Percentiles rank a stretch among this genome's conserved stretches.
phyloP scores from a whole-genome alignment of 2,888 invertebrate genomes.

The Eilema sororculum region DNA sequence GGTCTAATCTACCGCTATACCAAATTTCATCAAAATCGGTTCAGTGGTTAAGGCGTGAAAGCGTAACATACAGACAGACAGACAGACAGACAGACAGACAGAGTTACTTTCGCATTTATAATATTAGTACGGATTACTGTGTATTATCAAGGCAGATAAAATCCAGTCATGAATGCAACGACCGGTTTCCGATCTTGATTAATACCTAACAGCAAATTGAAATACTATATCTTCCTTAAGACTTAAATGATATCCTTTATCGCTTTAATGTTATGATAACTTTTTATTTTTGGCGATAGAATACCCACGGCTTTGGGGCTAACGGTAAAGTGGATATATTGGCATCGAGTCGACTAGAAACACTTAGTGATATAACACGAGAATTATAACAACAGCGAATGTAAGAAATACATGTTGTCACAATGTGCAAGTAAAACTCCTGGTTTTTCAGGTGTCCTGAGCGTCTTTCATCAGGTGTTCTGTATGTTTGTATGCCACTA shows the following conservation, averaged over 20 bases:
- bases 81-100: no score
- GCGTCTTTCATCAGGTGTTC: no score
- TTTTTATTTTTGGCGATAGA: background rate
- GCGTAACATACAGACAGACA: no score
- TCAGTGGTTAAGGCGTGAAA: no score
- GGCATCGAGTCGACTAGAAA: background rate
- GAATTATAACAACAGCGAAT: no score
- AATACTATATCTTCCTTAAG: background rate
- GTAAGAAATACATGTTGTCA: no score
- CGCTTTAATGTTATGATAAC: background rate
- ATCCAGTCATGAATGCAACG: background rate
- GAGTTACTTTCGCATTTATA: no score
- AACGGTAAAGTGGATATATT: conserved; percentile 1
- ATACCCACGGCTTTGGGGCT: background rate
- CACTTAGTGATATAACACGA: background rate
- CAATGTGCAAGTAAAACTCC: background rate
- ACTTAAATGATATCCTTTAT: background rate
- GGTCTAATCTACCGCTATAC: no score
- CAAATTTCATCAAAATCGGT: no score
- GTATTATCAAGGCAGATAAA: background rate
- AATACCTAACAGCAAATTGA: conserved; percentile 11
- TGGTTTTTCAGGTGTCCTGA: background rate
- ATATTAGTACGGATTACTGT: no score
- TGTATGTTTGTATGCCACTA: no score
- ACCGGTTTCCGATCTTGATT: conserved; percentile 6